Evolutionary conservation across 23 tunicate species (phyloP).

Genomic region (Botrylloides violaceus): DNA sequence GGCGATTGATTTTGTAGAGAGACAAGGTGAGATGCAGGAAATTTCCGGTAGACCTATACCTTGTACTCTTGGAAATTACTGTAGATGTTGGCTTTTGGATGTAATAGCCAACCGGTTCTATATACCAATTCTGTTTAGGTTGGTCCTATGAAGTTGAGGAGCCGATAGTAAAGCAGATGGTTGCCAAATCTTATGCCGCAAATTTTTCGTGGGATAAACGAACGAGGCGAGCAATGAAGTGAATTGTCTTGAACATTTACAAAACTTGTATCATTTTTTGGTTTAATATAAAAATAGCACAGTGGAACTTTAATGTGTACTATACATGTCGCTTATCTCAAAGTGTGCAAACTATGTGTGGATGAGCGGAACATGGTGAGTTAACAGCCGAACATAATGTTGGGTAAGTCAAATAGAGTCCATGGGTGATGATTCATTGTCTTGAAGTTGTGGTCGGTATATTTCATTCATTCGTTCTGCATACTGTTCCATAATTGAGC

Average conservation of each 20-base stretch:
- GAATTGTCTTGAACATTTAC: not conserved
- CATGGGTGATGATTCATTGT: not conserved
- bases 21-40: constrained; percentile 47
- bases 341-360: no score
- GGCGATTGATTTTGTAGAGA: constrained; percentile 78
- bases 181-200: constrained; percentile 68
- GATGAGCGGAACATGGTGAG: no score
- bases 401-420: not conserved
- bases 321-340: no score
- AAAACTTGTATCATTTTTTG: not conserved
- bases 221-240: constrained; percentile 81
- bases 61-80: not conserved
- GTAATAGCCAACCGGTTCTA: not conserved
- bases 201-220: constrained; percentile 96
- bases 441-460: not conserved
- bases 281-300: not conserved
- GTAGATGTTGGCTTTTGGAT: not conserved
- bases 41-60: constrained; percentile 2
- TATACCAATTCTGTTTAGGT: constrained; percentile 39
- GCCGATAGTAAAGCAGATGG: constrained; percentile 66
- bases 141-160: constrained; percentile 84
- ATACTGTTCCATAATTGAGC: constrained; percentile 31
- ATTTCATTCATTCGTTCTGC: constrained; percentile 3
- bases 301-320: not conserved
- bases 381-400: no score